Conservation (phyloP, 2,888 invertebrate genomes). For the Yponomeuta sedellus region DNA sequence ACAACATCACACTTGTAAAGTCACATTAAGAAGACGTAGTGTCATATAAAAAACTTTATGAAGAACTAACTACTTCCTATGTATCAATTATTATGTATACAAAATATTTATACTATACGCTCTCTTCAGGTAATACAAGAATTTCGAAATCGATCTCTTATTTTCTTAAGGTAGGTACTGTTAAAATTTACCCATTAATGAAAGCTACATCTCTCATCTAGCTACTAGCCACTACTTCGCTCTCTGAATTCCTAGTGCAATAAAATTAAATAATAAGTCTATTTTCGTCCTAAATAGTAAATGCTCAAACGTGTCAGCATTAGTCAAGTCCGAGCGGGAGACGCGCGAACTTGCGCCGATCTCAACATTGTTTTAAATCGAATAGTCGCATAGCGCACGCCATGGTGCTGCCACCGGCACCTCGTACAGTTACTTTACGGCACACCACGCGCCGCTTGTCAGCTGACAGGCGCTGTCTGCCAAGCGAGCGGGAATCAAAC, state of each 20-base stretch:
- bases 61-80: constrained; percentile 51
- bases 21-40: constrained; percentile 62
- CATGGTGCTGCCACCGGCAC: background rate
- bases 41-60: constrained; percentile 68
- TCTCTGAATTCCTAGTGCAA: constrained; percentile 42
- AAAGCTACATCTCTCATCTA: constrained; percentile 50
- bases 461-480: background rate
- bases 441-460: background rate
- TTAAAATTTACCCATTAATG: constrained; percentile 33
- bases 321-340: constrained; percentile 36
- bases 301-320: constrained; percentile 57
- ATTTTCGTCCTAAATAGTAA: constrained; percentile 47
- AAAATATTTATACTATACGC: constrained; percentile 62
- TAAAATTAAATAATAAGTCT: constrained; percentile 42
- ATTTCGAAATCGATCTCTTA: constrained; percentile 40
- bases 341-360: constrained; percentile 12
- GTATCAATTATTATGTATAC: constrained; percentile 66
- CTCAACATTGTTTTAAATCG: constrained; percentile 9
- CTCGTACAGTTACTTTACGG: background rate
- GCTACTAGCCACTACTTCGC: constrained; percentile 56
- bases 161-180: constrained; percentile 31
- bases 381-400: background rate
- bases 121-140: constrained; percentile 57
- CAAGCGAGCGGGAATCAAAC: background rate
- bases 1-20: constrained; percentile 73